Conservation (phyloP, 2,113 vertebrate species). For the Malurus melanocephalus region DNA sequence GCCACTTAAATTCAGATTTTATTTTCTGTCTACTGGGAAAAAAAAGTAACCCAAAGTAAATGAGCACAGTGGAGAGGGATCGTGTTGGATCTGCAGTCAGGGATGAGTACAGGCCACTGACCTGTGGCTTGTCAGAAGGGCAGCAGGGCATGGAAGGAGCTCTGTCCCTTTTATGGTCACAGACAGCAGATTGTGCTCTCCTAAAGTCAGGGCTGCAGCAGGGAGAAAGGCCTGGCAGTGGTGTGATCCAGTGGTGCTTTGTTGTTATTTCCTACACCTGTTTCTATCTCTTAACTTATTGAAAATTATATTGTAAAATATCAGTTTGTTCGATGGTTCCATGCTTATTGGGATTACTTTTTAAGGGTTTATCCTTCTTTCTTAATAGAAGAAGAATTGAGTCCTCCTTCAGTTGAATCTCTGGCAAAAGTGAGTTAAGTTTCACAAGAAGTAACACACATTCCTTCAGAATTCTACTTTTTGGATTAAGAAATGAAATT, state of each 20-base stretch:
- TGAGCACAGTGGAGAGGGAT: background rate
- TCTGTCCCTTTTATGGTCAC: background rate
- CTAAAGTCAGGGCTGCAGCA: background rate
- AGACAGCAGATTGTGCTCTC: background rate
- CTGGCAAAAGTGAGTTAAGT: background rate
- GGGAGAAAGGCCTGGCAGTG: background rate
- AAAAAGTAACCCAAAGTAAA: fast-evolving
- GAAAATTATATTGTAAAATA: background rate
- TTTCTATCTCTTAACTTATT: background rate
- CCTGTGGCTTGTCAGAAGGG: background rate
- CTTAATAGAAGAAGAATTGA: background rate
- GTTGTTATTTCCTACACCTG: background rate
- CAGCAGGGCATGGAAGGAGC: background rate
- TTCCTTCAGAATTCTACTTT: background rate
- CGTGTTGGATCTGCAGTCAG: fast-evolving
- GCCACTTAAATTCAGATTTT: background rate
- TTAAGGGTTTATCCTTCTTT: background rate
- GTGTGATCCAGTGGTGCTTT: background rate
- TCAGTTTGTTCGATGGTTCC: background rate
- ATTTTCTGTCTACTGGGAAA: background rate
- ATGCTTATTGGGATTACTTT: background rate
- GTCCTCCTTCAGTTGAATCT: background rate
- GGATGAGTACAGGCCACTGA: background rate
- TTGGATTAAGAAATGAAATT: background rate
- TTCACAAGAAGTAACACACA: background rate